Base-by-base conservation (phyloP, 1,140 invertebrate species). In the Melanaphis sacchari region DNA sequence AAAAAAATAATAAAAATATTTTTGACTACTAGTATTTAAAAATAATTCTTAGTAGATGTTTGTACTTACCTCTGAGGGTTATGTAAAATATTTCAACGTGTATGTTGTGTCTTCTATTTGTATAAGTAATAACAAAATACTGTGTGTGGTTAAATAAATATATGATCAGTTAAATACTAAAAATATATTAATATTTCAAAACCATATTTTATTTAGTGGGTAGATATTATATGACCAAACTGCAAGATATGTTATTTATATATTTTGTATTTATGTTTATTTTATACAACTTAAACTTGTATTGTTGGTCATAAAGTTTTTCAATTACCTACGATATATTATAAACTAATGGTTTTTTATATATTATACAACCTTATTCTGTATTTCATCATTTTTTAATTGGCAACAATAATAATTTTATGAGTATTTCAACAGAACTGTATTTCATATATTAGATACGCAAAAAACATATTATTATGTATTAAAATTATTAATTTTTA, bases 291-390 rank as follows among this genome's bases (percentile, higher is more conserved):
- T 88, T 88, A 88, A 52, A 24, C 85, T 43, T 43, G 26, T n/a
- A n/a, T 40, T 85, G 26, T 26, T 89, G 87, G 46, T 52, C 46
- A 49, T 89, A 89, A 89, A 89, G 43, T 89, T 89, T 52, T 89
- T 89, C 87, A 89, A 89, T 89, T 89, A 52, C 43, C 87, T 11
- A 18, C 31, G 36, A n/a, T 36, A 6, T 52, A 85, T 31, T n/a
- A 85, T 24, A 52, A 52, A 87, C 41, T 41, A 43, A 5, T 15
- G 24, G 21, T 46, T 87, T 43, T 87, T 87, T 87, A 26, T 84
- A 43, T 85, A 84, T 81, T 22, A 38, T 24, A 24, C 36, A 38
- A 41, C 24, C 9, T 85, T 41, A 31, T 40, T 84, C 43, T 85
- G 24, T 41, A 85, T 43, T 26, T 85, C 40, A 18, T 85, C 43